Conservation (phyloP, 2,888 invertebrate species). For the Synanthedon formicaeformis region DNA sequence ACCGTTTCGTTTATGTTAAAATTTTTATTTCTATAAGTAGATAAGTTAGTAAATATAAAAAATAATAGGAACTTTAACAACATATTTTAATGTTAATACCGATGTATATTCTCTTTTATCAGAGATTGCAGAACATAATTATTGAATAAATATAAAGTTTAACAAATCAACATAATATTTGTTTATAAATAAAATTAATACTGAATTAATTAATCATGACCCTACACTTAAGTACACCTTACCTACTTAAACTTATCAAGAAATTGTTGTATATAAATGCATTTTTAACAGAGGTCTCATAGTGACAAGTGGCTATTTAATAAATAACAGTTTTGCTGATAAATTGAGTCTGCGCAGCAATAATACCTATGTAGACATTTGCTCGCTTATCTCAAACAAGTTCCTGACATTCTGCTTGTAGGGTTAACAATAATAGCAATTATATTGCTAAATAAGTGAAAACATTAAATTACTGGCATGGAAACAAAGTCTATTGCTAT, state of each 20-base stretch:
- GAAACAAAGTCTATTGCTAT: too few relatives aligned
- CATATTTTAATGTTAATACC: too few relatives aligned
- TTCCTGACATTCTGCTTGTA: neutral
- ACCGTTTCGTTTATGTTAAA: neutral
- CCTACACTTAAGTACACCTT: neutral
- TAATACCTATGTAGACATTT: neutral
- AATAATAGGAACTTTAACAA: conserved; percentile 23
- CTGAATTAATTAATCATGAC: neutral
- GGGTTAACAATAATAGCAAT: neutral
- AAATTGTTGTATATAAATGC: too few relatives aligned
- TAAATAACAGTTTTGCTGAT: too few relatives aligned
- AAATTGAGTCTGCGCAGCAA: too few relatives aligned
- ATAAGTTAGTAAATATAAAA: conserved; percentile 8
- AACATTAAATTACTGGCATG: neutral
- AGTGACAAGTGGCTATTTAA: too few relatives aligned
- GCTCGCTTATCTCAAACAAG: neutral
- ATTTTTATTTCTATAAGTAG: conserved; percentile 1
- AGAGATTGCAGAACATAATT: neutral
- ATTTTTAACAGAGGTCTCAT: too few relatives aligned
- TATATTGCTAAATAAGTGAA: neutral
- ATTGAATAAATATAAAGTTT: neutral
- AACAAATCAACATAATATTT: neutral
- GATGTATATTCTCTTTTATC: neutral
- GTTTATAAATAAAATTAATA: neutral
- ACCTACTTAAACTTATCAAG: neutral